Evolutionary conservation across 2,888 invertebrate species (phyloP).

Genomic region (Melipona bicolor): DNA sequence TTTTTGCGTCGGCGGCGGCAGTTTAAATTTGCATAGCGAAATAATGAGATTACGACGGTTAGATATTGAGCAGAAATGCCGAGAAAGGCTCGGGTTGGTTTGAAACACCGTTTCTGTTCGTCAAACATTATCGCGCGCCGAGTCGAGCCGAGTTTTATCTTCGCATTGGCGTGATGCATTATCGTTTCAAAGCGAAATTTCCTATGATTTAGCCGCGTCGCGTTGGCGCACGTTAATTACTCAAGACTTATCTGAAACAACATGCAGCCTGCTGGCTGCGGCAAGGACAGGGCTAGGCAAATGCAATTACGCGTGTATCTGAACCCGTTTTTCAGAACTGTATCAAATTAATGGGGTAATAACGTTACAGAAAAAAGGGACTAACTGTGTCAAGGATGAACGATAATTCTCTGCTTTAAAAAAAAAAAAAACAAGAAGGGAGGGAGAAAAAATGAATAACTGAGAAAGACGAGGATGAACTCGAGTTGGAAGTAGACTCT

Average conservation of each 20-base stretch:
- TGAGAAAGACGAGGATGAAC: neutral
- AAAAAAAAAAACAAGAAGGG: too few relatives aligned
- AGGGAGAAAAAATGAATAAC: too few relatives aligned
- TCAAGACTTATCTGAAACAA: conserved; percentile 43
- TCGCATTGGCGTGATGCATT: neutral
- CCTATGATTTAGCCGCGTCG: conserved; percentile 20
- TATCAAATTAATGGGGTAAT: conserved; percentile 18
- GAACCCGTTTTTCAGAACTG: conserved; percentile 10
- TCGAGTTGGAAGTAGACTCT: neutral
- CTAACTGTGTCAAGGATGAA: conserved; percentile 7
- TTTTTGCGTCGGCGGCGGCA: neutral
- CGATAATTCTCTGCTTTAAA: neutral
- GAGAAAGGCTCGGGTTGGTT: neutral
- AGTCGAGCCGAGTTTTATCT: conserved; percentile 13
- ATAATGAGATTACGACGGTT: conserved; percentile 30
- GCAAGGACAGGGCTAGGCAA: neutral
- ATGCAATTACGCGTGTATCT: conserved; percentile 22
- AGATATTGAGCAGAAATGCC: conserved; percentile 13
- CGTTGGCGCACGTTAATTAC: conserved; percentile 37
- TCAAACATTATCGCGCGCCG: conserved; percentile 27
- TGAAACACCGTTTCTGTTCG: conserved; percentile 9
- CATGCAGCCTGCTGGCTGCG: conserved; percentile 1
- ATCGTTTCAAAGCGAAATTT: conserved; percentile 31
- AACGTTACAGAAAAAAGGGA: neutral
- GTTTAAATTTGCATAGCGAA: conserved; percentile 15